Conservation (phyloP, 2,888 invertebrate genomes). For the Hemicrepidius hirtus region DNA sequence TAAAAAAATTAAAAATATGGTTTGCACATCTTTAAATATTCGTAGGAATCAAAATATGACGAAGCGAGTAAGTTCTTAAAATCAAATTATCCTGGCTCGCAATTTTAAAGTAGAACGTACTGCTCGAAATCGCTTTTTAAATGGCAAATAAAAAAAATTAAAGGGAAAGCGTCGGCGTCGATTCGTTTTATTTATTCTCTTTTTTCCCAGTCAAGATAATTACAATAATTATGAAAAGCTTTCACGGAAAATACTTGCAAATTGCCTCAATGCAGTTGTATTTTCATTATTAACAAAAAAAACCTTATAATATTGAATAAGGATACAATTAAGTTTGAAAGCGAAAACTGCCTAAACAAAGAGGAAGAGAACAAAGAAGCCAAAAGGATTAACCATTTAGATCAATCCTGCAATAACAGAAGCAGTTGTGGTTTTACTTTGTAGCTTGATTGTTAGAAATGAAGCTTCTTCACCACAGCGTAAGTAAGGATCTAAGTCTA, state of each 20-base stretch:
- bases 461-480: background rate
- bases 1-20: background rate
- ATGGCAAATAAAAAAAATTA: slow-evolving; percentile 21
- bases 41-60: slow-evolving; percentile 33
- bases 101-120: slow-evolving; percentile 38
- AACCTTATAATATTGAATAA: background rate
- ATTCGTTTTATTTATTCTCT: background rate
- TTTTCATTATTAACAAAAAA: background rate
- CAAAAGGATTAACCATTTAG: background rate
- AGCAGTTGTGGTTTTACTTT: background rate
- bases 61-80: slow-evolving; percentile 35
- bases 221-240: too few relatives aligned
- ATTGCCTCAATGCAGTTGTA: too few relatives aligned
- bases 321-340: background rate
- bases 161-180: slow-evolving; percentile 11
- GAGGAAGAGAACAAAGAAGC: background rate
- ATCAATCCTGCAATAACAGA: background rate
- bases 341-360: background rate
- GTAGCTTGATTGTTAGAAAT: background rate
- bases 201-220: background rate
- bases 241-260: too few relatives aligned
- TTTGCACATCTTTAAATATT: slow-evolving; percentile 18
- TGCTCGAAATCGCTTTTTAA: background rate
- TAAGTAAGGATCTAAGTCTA: too few relatives aligned
- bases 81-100: slow-evolving; percentile 36